A percentile compares a stretch with the other conserved stretches of the same genome.
phyloP scores from a whole-genome alignment of 2,888 invertebrate species.

The Patella caerulea region DNA sequence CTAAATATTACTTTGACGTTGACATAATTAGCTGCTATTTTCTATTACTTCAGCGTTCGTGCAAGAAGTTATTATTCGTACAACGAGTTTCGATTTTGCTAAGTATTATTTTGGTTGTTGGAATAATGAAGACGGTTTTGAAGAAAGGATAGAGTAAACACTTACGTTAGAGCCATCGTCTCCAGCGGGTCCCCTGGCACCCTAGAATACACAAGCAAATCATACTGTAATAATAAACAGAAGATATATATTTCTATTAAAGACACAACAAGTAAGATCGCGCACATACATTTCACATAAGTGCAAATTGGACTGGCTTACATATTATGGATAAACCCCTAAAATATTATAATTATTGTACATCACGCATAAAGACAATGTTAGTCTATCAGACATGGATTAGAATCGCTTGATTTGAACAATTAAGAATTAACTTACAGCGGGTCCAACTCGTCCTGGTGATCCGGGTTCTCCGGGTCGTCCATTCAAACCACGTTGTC shows the following conservation, averaged over 20 bases:
- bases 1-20: too few species aligned
- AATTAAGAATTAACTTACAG: constrained; percentile 42
- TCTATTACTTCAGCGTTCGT: too few species aligned
- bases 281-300: too few species aligned
- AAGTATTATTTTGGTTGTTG: too few species aligned
- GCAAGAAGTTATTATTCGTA: too few species aligned
- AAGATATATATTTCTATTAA: constrained; percentile 9
- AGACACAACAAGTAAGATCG: not conserved
- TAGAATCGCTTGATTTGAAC: not conserved
- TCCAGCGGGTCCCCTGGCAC: constrained; percentile 60
- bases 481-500: constrained; percentile 48
- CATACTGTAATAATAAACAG: not conserved
- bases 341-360: too few species aligned
- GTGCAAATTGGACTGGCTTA: too few species aligned
- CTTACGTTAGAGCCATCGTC: constrained; percentile 63
- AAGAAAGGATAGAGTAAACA: constrained; percentile 11
- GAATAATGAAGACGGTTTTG: too few species aligned
- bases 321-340: too few species aligned
- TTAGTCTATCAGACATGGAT: not conserved
- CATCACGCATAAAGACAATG: too few species aligned
- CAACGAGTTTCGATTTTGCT: too few species aligned
- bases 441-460: constrained; percentile 79
- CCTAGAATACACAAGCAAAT: constrained; percentile 42
- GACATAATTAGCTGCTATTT: too few species aligned
- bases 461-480: constrained; percentile 62